phyloP scores from a whole-genome alignment of 2,797 vertebrate genomes.

The Uromys caudimaculatus region DNA sequence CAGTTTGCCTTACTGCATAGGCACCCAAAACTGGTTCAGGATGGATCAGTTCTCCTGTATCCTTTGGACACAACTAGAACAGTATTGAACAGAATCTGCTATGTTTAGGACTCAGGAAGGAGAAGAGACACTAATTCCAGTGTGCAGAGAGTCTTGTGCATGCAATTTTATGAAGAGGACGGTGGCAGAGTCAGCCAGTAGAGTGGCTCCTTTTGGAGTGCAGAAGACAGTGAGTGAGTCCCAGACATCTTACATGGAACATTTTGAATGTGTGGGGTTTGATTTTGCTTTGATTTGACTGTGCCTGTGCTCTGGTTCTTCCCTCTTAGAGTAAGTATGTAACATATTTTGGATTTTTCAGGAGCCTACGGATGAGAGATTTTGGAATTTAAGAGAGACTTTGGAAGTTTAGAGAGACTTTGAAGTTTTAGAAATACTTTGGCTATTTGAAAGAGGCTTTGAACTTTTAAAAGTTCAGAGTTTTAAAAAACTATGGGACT shows the following conservation, averaged over 20 bases:
- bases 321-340: background rate
- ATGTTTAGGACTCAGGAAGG: background rate
- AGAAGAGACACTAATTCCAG: background rate
- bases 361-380: too few relatives aligned
- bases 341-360: background rate
- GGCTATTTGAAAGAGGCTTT: background rate
- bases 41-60: background rate
- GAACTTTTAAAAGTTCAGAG: background rate
- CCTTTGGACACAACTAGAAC: background rate
- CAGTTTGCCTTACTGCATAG: background rate
- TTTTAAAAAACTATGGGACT: background rate
- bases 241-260: background rate
- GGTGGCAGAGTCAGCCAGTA: background rate
- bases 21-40: background rate
- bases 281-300: background rate
- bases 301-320: background rate
- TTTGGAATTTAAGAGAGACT: background rate
- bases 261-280: background rate
- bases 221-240: background rate
- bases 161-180: too few relatives aligned
- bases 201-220: background rate
- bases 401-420: too few relatives aligned
- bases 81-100: background rate
- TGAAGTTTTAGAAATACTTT: background rate
- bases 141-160: background rate